These are phyloP conservation scores for Danio aesculapii DNA, from an alignment of 2,797 vertebrate species.

Conservation along the genomic window DNA sequence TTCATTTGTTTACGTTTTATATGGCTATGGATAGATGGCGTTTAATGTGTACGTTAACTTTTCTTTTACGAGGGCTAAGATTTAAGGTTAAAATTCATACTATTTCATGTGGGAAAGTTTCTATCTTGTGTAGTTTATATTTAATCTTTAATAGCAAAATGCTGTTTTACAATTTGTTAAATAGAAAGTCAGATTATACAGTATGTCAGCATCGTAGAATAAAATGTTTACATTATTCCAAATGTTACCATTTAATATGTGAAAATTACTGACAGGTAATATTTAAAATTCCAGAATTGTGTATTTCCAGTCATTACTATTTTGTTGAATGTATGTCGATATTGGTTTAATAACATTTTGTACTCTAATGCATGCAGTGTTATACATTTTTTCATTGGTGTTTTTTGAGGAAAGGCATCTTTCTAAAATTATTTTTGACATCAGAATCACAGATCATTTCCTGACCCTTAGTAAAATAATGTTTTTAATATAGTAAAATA, in stretches of 20 bases:
- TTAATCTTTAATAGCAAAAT: background rate
- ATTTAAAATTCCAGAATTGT: too few species aligned
- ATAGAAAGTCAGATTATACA: background rate
- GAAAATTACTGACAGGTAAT: too few species aligned
- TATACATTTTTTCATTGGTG: background rate
- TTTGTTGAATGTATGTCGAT: too few species aligned
- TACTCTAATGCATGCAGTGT: background rate
- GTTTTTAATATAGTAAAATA: too few species aligned
- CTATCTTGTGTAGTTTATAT: background rate
- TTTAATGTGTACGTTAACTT: background rate
- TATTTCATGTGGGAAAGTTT: background rate
- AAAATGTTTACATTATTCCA: too few species aligned
- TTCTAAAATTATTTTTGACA: background rate
- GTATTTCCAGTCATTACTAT: too few species aligned
- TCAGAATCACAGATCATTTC: background rate
- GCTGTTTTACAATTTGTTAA: background rate
- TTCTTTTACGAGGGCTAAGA: background rate
- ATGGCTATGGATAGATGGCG: background rate
- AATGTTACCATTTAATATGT: too few species aligned
- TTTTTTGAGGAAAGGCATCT: background rate
- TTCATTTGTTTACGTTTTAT: conserved; percentile 17
- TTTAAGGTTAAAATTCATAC: background rate
- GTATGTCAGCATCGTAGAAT: background rate
- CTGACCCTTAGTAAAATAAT: too few species aligned
- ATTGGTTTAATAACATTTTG: too few species aligned